Conservation (phyloP, 2,797 vertebrate genomes). For the Enteromius viviparus region DNA sequence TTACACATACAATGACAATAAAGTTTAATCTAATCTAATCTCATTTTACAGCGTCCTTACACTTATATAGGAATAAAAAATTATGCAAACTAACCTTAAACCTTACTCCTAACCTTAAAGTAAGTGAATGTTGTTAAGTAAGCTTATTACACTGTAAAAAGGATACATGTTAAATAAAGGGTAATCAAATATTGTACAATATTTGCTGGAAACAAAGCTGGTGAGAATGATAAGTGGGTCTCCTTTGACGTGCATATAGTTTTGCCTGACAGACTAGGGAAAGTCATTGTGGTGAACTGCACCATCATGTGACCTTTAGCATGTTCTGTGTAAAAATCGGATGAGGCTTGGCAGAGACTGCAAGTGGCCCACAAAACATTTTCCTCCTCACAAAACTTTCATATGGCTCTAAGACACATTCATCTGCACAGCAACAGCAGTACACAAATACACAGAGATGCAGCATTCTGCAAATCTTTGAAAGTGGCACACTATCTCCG, state of each 20-base stretch:
- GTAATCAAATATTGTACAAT: not conserved
- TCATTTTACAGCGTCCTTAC: no score
- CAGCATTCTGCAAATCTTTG: not conserved
- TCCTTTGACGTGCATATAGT: not conserved
- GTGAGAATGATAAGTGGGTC: not conserved
- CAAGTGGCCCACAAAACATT: not conserved
- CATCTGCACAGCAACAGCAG: not conserved
- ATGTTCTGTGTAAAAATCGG: not conserved
- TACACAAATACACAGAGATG: not conserved
- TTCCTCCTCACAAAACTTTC: not conserved
- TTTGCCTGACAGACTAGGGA: not conserved
- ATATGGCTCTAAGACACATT: not conserved
- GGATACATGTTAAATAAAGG: not conserved
- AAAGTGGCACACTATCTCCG: not conserved
- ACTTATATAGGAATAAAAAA: no score
- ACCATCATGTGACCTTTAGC: slow-evolving; percentile 22
- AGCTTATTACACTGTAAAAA: not conserved
- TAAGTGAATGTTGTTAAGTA: not conserved
- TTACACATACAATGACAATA: no score
- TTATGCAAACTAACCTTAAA: no score
- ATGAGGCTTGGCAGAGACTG: not conserved
- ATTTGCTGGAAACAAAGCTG: not conserved
- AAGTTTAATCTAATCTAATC: no score
- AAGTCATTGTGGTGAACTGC: slow-evolving; percentile 45
- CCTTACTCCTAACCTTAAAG: not conserved